Evolutionary conservation across 2,888 invertebrate species (phyloP).

Genomic region (Lithodes maja): DNA sequence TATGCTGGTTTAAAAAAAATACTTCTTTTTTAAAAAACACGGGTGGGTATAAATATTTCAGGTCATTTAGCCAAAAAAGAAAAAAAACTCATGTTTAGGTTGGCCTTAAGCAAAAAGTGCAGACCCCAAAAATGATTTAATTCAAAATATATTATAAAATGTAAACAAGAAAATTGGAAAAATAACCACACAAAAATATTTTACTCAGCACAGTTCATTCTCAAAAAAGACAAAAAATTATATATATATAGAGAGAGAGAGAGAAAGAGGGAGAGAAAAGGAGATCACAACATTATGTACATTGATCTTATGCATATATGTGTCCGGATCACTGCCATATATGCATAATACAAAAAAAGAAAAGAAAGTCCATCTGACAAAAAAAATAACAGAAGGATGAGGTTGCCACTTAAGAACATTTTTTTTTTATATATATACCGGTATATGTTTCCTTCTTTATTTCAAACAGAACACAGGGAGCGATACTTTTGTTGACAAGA

Average conservation of each 20-base stretch:
- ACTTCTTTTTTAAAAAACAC: constrained; percentile 37
- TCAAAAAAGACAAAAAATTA: constrained; percentile 33
- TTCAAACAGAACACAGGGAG: constrained; percentile 40
- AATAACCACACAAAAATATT: constrained; percentile 15
- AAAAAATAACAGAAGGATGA: constrained; percentile 50
- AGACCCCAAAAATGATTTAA: constrained; percentile 40
- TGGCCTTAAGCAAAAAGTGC: constrained; percentile 55
- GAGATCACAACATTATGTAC: constrained; percentile 56
- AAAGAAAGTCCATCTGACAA: constrained; percentile 15
- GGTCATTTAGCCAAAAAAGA: constrained; percentile 36
- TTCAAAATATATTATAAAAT: constrained; percentile 27
- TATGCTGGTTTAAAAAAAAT: constrained; percentile 52
- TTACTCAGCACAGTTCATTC: constrained; percentile 59
- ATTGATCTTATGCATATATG: constrained; percentile 62
- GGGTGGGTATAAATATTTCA: constrained; percentile 32
- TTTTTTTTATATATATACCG: neutral
- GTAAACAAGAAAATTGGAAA: constrained; percentile 5
- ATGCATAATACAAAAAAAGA: constrained; percentile 35
- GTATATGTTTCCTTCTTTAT: neutral
- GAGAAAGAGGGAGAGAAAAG: neutral
- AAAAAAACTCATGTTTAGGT: constrained; percentile 49
- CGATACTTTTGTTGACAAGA: constrained; percentile 41
- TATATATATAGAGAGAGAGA: neutral
- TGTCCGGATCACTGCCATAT: constrained; percentile 44
- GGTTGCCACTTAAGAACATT: constrained; percentile 36